phyloP scores from a whole-genome alignment of 2,888 invertebrate species.

The Terebella lapidaria region DNA sequence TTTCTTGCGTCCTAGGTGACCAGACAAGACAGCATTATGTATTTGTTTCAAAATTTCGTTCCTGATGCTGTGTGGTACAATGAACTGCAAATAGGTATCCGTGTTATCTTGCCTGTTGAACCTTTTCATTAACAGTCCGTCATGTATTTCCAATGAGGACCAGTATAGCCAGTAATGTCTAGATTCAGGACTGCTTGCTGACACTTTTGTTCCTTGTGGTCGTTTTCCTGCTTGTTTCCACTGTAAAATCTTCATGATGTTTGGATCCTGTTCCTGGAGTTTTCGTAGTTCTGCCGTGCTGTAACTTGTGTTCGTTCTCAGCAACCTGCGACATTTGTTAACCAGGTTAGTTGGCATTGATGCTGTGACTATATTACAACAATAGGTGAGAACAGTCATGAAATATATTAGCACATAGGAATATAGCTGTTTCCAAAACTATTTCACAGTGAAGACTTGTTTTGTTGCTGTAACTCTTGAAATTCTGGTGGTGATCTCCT shows the following conservation, averaged over 20 bases:
- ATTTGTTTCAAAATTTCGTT: neutral
- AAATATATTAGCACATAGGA: no score
- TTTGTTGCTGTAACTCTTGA: no score
- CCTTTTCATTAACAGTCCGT: neutral
- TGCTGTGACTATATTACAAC: no score
- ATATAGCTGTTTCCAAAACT: no score
- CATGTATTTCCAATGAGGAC: neutral
- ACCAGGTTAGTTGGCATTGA: no score
- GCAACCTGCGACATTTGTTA: no score
- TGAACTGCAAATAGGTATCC: neutral
- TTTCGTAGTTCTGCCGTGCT: no score
- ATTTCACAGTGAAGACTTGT: no score
- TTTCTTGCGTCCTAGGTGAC: neutral
- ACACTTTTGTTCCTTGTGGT: neutral
- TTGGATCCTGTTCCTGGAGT: neutral
- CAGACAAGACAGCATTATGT: neutral
- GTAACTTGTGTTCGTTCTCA: no score
- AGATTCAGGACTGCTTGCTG: neutral
- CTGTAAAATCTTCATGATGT: neutral
- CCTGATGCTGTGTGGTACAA: neutral
- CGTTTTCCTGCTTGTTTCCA: neutral
- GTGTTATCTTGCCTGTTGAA: neutral
- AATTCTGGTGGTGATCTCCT: neutral
- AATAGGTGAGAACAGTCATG: no score
- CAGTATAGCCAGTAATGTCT: slow-evolving; percentile 2